Conservation (phyloP, 2,113 vertebrate genomes). For the Esox niger region DNA sequence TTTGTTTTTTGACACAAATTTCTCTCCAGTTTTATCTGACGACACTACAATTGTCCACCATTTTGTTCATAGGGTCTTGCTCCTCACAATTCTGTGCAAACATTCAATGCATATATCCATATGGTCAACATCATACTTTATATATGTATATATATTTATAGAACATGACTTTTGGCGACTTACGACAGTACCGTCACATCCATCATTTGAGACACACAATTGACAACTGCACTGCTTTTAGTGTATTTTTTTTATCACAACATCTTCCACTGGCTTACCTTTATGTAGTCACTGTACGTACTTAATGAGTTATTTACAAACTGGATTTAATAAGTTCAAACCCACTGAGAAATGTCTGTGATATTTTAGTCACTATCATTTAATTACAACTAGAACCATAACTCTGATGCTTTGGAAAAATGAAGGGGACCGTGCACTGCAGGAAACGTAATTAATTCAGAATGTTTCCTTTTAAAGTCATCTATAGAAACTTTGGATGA, state of each 20-base stretch:
- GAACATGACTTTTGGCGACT: slow-evolving; percentile 61
- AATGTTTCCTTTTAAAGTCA: slow-evolving; percentile 38
- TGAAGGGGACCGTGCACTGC: slow-evolving; percentile 38
- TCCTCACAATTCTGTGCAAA: slow-evolving; percentile 66
- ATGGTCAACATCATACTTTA: slow-evolving; percentile 62
- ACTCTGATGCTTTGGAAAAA: slow-evolving; percentile 61
- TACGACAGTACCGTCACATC: slow-evolving; percentile 63
- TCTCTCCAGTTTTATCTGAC: slow-evolving; percentile 37
- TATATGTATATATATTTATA: slow-evolving; percentile 56
- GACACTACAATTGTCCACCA: slow-evolving; percentile 35
- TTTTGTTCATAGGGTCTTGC: slow-evolving; percentile 58
- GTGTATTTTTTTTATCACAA: slow-evolving; percentile 42
- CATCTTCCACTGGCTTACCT: slow-evolving; percentile 64
- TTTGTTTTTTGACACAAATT: slow-evolving; percentile 46
- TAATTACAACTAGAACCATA: slow-evolving; percentile 55
- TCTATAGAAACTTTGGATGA: slow-evolving; percentile 60
- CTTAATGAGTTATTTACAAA: slow-evolving; percentile 70
- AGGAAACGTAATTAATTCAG: slow-evolving; percentile 13
- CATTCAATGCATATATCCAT: slow-evolving; percentile 75
- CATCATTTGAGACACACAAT: slow-evolving; percentile 57
- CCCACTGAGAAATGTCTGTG: slow-evolving; percentile 54
- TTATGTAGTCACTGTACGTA: slow-evolving; percentile 61
- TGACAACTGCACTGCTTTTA: slow-evolving; percentile 65
- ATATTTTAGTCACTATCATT: slow-evolving; percentile 49
- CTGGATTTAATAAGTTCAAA: slow-evolving; percentile 59